phyloP scores from a whole-genome alignment of 2,888 invertebrate species.

The Myopa testacea region DNA sequence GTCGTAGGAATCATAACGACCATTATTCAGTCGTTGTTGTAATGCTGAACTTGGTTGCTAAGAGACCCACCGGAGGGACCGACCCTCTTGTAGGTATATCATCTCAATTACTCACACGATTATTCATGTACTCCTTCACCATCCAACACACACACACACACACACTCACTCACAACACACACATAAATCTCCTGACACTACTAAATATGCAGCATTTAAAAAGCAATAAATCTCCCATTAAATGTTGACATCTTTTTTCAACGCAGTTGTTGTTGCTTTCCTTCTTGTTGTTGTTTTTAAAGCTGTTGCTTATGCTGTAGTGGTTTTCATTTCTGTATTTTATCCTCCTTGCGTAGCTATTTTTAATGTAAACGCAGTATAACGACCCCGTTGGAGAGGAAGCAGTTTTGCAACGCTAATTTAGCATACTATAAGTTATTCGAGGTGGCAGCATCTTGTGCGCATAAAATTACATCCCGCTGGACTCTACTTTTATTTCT shows the following conservation, averaged over 20 bases:
- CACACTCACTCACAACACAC: slow-evolving; percentile 3
- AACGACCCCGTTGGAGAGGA: slow-evolving; percentile 53
- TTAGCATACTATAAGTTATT: slow-evolving; percentile 60
- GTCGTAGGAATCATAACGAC: no score
- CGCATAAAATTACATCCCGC: slow-evolving; percentile 42
- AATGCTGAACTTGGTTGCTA: no score
- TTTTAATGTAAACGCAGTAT: slow-evolving; percentile 46
- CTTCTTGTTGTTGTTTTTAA: slow-evolving; percentile 8
- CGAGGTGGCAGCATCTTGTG: slow-evolving; percentile 45
- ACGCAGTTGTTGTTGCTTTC: background rate
- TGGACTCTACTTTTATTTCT: background rate
- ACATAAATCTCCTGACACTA: slow-evolving; percentile 41
- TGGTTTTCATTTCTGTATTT: slow-evolving; percentile 17
- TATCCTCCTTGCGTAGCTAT: slow-evolving; percentile 13
- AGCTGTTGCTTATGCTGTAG: slow-evolving; percentile 18
- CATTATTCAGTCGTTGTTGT: no score
- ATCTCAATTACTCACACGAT: no score
- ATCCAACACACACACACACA: background rate
- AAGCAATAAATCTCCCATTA: slow-evolving; percentile 64
- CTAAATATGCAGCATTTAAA: slow-evolving; percentile 61
- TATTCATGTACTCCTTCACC: no score
- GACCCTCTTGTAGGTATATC: no score
- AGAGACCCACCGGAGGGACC: no score
- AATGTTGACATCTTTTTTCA: slow-evolving; percentile 49
- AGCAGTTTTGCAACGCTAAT: slow-evolving; percentile 65